Evolutionary conservation across 1,140 invertebrate genomes (phyloP), one percentile per base, ranked within the genome.

Genomic region (Meloidogyne hapla): DNA sequence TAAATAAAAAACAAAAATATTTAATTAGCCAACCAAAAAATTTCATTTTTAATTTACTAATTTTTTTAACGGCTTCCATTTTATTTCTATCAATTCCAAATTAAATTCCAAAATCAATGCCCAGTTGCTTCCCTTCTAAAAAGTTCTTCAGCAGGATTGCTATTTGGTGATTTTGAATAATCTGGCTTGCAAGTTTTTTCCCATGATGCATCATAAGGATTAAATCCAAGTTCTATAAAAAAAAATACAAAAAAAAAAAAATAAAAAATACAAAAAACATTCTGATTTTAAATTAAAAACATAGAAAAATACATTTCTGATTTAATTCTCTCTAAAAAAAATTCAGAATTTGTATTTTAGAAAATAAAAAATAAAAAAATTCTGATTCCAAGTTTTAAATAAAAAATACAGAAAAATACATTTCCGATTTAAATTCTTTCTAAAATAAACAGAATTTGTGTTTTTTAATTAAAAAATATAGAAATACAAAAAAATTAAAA

Each of bases 141-240:
- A 18, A 76, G 77, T 76, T 83, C 77, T 38, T 80, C 83, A 62
- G 76, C 74, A n/a, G 84, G 80, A 38, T 85, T 84, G 15, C 86
- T 78, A 56, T 5, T 56, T 33, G 81, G 80, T 9, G 74, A 75
- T 23, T 87, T 87, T 18, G 77, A 71, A 71, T 87, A 86, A 66
- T 86, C 84, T 9, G 71, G 71, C 81, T 77, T 87, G 82, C 40
- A 76, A 42, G 25, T 77, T 38, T 56, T 83, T 84, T 73, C 71
- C 26, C 26, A 73, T 13, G 12, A 26, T 38, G 28, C 56, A 18
- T 81, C 83, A 74, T 87, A 86, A 6, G 85, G 85, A 56, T 86
- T 86, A 82, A 86, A 86, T 26, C 84, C 84, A 13, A 81, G 76
- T 66, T 80, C 76, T 68, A 40, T n/a, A 28, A 8, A n/a, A 48